These are phyloP conservation scores for Neosilurus hyrtlii DNA, from an alignment of 2,797 vertebrate species.

Conservation along the genomic window DNA sequence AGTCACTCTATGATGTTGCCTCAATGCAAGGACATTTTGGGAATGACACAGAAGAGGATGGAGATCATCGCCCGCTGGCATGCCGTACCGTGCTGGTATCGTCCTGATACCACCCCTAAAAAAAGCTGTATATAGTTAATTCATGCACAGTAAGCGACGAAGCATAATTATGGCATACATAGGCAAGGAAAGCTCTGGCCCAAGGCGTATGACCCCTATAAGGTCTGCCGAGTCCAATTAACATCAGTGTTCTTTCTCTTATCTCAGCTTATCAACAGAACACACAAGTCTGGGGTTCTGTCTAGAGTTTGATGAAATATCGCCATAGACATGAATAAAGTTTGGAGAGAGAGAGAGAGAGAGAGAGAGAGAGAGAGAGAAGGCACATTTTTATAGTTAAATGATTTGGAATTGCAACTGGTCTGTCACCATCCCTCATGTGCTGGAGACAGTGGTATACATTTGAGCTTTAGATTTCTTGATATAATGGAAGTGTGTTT, in stretches of 20 bases:
- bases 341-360: too few relatives aligned
- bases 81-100: background rate
- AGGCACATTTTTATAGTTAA: background rate
- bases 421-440: background rate
- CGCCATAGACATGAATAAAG: background rate
- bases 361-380: too few relatives aligned
- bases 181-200: constrained; percentile 2
- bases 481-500: background rate
- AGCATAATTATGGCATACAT: constrained; percentile 14
- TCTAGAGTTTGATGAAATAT: constrained; percentile 9
- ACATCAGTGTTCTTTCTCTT: constrained; percentile 4
- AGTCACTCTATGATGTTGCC: constrained; percentile 69
- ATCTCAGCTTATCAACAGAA: constrained; percentile 2
- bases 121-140: constrained; percentile 14
- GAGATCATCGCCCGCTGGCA: background rate
- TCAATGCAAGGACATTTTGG: constrained; percentile 68
- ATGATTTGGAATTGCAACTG: background rate
- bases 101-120: constrained; percentile 19
- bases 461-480: background rate
- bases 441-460: background rate
- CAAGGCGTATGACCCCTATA: constrained; percentile 27
- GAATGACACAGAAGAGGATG: constrained; percentile 56
- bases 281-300: constrained; percentile 23
- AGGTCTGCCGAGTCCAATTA: constrained; percentile 46
- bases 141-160: background rate